Base-by-base conservation (phyloP, 2,888 invertebrate species). In the Ormyrus thymus region DNA sequence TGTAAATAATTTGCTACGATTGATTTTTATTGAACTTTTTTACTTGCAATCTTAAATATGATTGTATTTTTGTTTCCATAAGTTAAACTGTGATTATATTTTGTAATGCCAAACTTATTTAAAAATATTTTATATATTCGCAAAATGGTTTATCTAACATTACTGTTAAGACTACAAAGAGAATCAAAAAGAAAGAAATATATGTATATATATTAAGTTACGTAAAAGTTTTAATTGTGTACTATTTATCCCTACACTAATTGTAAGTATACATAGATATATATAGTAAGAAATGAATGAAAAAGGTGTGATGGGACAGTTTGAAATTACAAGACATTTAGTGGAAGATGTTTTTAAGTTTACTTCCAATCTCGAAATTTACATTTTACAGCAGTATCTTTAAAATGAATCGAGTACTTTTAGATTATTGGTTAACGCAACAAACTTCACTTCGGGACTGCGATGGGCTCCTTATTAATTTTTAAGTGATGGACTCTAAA, bases 301-400 rank as follows among this genome's bases (percentile, higher is more conserved):
- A 68, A 58, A 74, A 13, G 29, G 76, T 9, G 68, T 69, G 50
- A 29, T 72, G 59, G 71, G 76, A 76, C 71, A 6, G 61, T 77
- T 70, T 58, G 66, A 80, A 81, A 81, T 81, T 64, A 81, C 3
- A 81, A 80, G 73, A 80, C 80, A n/a, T 61, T 62, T 9, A 66
- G 58, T 88, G 89, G 90, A 90, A 90, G 90, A 89, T 90, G 86
- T 89, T 85, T 82, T 85, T 89, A 90, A 89, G 88, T 90, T 89
- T 90, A 90, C 90, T 90, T 90, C 90, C 90, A 89, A 87, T 89
- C 88, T 90, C 87, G 89, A 90, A 90, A 86, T 87, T 83, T 87
- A 87, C 86, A 85, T 83, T 83, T 84, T 84, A 85, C 84, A 85
- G 83, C 82, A 85, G 83, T 85, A 84, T 84, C 83, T 82, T 85